Base-by-base conservation (phyloP, 2,113 vertebrate species). In the Crotalus helleri region DNA sequence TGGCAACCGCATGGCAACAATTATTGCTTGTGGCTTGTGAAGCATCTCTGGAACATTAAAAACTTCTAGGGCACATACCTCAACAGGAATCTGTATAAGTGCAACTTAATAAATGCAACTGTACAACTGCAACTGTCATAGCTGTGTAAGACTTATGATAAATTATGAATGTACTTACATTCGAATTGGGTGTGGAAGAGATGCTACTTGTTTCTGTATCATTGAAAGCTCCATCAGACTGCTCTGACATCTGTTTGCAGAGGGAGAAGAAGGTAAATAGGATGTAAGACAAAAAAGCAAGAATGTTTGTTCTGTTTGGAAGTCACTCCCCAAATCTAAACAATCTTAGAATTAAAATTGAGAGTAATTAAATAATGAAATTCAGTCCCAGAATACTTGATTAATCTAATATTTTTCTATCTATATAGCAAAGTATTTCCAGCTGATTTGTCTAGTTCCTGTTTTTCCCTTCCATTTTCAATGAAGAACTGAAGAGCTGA, bases 111-210 rank as follows among this genome's bases (percentile, higher is more conserved):
- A 33, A 69, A 69, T 33, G 64, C 64, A 69, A 69, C 5, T 69
- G 13, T 49, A 3, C n/a, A 17, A 90, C 8, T 59, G 46, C 19
- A 39, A n/a, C 26, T 64, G 15, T 33, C 4, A 58, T 54, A 89
- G n/a, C 19, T 5, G 9, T 0, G 0, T 12, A 12, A 59, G 19
- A 86, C 19, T 46, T 87, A 29, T 49, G 85, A 51, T 11, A 49
- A 87, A 5, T 1, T 51, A 39, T 8, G 10, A 11, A 58, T 55
- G n/a, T 87, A 98, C 98, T 98, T 92, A 99, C 99, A 33, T 97
- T 99, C 90, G 98, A 99, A 93, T 99, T 98, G 23, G 98, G 98
- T 0, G 98, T 98, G 94, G 98, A 98, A 17, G 99, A 98, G 9
- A 98, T 97, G 0, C 98, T 98, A 95, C 97, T 99, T 17, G 98